Conservation (phyloP, 92 coral and sea anemone genomes). For the Palythoa grandis region DNA sequence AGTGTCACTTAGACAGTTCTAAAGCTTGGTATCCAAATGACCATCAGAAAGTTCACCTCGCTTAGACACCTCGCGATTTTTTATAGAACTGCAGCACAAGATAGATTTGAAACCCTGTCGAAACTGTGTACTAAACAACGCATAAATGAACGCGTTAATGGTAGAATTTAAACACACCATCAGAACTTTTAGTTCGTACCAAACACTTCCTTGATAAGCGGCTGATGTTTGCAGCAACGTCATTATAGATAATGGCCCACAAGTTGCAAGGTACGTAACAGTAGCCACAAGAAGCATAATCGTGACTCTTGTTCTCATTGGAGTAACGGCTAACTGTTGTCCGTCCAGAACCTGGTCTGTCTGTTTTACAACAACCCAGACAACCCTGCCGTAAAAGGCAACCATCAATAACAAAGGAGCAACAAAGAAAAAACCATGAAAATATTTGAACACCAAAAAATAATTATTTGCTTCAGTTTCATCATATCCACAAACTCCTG, state of each 20-base stretch:
- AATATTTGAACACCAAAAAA: not conserved
- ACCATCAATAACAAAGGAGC: too few species aligned
- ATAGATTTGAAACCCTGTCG: constrained; percentile 25
- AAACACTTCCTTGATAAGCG: not conserved
- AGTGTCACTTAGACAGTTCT: not conserved
- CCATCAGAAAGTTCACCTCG: not conserved
- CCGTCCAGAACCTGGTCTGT: constrained; percentile 21
- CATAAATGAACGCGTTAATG: too few species aligned
- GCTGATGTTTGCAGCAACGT: too few species aligned
- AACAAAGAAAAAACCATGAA: not conserved
- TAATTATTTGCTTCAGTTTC: not conserved
- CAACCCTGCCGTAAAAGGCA: too few species aligned
- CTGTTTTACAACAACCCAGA: not conserved
- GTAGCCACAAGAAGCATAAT: too few species aligned
- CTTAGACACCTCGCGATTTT: not conserved
- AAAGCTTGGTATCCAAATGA: not conserved
- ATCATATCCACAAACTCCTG: not conserved
- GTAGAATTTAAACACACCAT: not conserved
- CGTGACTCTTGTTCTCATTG: too few species aligned
- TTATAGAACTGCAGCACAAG: not conserved
- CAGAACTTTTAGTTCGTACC: not conserved
- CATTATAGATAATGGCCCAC: too few species aligned
- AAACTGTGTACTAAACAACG: not conserved
- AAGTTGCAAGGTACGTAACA: too few species aligned
- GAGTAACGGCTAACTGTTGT: too few species aligned